phyloP scores from a whole-genome alignment of 2,797 vertebrate genomes.

The Hirundo rustica region DNA sequence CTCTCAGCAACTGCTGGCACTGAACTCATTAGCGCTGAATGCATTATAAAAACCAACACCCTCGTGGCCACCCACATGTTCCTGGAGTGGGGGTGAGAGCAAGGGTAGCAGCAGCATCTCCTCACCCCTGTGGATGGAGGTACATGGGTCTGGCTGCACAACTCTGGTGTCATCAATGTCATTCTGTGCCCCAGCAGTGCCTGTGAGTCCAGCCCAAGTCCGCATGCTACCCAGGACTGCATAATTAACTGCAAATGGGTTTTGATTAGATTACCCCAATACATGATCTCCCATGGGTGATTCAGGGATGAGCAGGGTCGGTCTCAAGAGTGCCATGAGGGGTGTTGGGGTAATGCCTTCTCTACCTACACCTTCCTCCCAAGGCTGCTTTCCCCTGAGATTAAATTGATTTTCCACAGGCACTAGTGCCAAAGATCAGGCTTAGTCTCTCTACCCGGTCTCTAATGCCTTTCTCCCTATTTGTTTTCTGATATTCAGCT shows the following conservation, averaged over 20 bases:
- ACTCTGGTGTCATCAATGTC: neutral
- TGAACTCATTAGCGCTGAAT: neutral
- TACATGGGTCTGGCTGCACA: fast-evolving
- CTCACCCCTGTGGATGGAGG: fast-evolving
- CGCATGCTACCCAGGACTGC: neutral
- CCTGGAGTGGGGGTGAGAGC: neutral
- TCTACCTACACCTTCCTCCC: neutral
- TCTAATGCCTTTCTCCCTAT: neutral
- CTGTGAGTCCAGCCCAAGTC: neutral
- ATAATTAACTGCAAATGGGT: neutral
- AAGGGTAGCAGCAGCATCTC: neutral
- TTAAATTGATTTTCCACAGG: neutral
- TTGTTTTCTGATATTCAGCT: slow-evolving; percentile 3
- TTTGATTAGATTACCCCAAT: neutral
- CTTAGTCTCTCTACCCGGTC: neutral
- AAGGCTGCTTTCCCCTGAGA: neutral
- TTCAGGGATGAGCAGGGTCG: neutral
- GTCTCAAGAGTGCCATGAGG: fast-evolving
- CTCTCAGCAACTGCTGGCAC: neutral
- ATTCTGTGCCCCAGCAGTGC: neutral
- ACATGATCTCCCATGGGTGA: fast-evolving
- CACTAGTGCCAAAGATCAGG: neutral
- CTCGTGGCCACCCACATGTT: neutral
- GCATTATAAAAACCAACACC: neutral
- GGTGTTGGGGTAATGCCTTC: fast-evolving